Evolutionary conservation across 1,140 invertebrate species (phyloP).

Genomic region (Hycleus phaleratus): DNA sequence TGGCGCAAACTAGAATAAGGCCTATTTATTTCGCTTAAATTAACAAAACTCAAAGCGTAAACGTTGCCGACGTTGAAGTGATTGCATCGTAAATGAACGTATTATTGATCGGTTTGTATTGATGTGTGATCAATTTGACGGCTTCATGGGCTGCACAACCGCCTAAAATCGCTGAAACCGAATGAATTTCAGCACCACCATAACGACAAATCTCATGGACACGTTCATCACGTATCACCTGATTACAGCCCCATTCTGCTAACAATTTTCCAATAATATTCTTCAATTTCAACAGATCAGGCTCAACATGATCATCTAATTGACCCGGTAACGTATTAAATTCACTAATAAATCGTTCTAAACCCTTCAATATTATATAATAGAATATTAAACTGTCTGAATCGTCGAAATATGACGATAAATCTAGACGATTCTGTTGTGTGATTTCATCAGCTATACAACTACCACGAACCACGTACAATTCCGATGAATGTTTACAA

Average conservation of each 20-base stretch:
- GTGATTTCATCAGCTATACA: constrained; percentile 71
- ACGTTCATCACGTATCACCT: constrained; percentile 82
- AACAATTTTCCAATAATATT: constrained; percentile 54
- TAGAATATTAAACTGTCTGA: constrained; percentile 82
- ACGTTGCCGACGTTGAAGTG: constrained; percentile 74
- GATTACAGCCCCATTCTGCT: constrained; percentile 69
- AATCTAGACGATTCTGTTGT: constrained; percentile 30
- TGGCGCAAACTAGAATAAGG: too few species aligned
- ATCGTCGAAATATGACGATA: constrained; percentile 52
- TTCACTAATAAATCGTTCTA: constrained; percentile 84
- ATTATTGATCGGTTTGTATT: constrained; percentile 95
- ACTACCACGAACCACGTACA: constrained; percentile 72
- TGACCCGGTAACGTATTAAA: constrained; percentile 88
- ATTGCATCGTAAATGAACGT: constrained; percentile 95
- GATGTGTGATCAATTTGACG: constrained; percentile 95
- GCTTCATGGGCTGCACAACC: constrained; percentile 92
- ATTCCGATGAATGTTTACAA: constrained; percentile 75
- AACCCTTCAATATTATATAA: constrained; percentile 82
- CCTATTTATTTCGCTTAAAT: too few species aligned
- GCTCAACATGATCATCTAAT: constrained; percentile 66
- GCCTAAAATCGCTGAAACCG: constrained; percentile 87
- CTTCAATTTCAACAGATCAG: constrained; percentile 35
- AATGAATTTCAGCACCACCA: constrained; percentile 90
- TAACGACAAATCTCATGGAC: constrained; percentile 92
- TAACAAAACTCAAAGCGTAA: constrained; percentile 30